phyloP scores from a whole-genome alignment of 2,888 invertebrate genomes.

The Pseudococcus jackbeardsleyi region DNA sequence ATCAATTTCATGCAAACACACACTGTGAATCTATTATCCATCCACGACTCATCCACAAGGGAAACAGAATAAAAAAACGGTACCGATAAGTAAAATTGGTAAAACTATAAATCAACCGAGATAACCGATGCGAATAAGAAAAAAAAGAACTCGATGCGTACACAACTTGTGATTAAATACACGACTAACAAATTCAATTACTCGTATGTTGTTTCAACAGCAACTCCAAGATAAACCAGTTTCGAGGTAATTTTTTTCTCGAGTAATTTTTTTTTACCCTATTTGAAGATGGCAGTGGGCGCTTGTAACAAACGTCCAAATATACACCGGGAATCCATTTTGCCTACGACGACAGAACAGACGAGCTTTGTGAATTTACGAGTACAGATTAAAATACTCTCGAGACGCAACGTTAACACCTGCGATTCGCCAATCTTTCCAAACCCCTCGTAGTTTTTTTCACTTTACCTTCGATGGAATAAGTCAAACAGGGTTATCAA shows the following conservation, averaged over 20 bases:
- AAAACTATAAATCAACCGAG: constrained; percentile 11
- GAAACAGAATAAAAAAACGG: neutral
- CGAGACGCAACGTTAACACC: neutral
- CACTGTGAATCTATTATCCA: neutral
- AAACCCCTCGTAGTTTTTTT: neutral
- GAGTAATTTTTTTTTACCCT: neutral
- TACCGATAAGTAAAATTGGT: constrained; percentile 12
- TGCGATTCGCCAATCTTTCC: neutral
- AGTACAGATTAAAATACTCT: neutral
- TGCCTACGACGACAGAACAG: neutral
- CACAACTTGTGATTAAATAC: constrained; percentile 13
- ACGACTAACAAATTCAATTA: constrained; percentile 32
- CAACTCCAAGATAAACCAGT: neutral
- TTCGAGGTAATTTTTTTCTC: neutral
- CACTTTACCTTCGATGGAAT: neutral
- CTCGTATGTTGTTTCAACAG: constrained; percentile 9
- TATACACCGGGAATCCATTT: neutral
- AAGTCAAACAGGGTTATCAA: constrained; percentile 4
- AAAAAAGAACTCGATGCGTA: neutral
- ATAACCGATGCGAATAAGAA: neutral
- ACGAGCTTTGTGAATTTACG: constrained; percentile 2
- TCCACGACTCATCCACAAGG: neutral
- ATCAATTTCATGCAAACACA: constrained; percentile 3
- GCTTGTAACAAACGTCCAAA: constrained; percentile 6
- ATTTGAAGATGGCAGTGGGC: neutral